Evolutionary conservation across 2,888 invertebrate genomes (phyloP), one percentile per base, ranked within the genome.

Genomic region (Acronicta aceris): DNA sequence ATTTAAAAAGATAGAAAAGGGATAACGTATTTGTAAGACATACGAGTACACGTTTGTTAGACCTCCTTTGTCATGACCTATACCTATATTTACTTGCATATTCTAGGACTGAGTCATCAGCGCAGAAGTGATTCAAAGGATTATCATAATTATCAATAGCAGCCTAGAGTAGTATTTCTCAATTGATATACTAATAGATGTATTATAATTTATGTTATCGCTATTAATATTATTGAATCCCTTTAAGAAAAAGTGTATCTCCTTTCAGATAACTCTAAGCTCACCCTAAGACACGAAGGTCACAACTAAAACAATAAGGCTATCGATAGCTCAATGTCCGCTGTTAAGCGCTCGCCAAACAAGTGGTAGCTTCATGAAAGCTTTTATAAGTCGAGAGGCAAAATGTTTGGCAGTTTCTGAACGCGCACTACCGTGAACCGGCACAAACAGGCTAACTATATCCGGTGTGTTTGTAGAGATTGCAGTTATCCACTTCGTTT

Each of bases 341-440:
- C 53, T 57, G n/a, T 50, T 25, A 61, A 76, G 75, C 49, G 68
- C 61, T 61, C 46, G 27, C 49, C 74, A 75, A 77, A 78, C 63
- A 74, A 51, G 48, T 43, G 59, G 16, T 47, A 40, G 59, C 67
- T 65, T 51, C 70, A 65, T 62, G 59, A 73, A 67, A 68, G 51
- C 64, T 53, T 70, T 78, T 57, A 66, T 56, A 61, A 65, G 57
- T 63, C 49, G 52, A 71, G 65, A 59, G 67, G 63, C 25, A 41
- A 57, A 67, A 65, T 58, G 62, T 67, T 70, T 48, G 64, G 58
- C 58, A 52, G 36, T 43, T 21, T 33, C 9, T 13, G 9, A 27
- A 48, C 27, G 55, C n/a, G n/a, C n/a, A n/a, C n/a, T n/a, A n/a
- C 21, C 17, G 21, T 21, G 21, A 21, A 2, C 54, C 40, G 55